Evolutionary conservation across 2,113 vertebrate species (phyloP), one percentile per base, ranked within the genome.

Genomic region (Phylloscopus trochilus): DNA sequence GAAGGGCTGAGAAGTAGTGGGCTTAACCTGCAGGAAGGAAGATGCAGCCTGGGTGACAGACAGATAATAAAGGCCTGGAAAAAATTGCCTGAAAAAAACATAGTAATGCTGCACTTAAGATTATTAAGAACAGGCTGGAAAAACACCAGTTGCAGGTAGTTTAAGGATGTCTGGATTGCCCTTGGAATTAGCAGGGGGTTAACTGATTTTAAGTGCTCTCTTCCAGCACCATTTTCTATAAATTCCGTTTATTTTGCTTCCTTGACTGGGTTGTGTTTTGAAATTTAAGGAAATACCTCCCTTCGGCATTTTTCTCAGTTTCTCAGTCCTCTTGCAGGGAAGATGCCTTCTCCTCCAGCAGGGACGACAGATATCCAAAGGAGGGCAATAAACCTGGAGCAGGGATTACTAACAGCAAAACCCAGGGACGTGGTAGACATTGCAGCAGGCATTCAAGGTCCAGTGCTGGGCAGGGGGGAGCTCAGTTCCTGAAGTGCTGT

Each of bases 121-220:
- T 66, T 84, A 66, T 58, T 19, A 51, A 72, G 56, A 55, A 12
- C 15, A 19, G 27, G 26, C 33, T 91, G 69, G 60, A 20, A 74
- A 78, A 77, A 69, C 16, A 55, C 5, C 0, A 0, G 0, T 18
- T 58, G 9, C 24, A 12, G 37, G 37, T 47, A 37, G 23, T 23
- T 58, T 46, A 20, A 51, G 28, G 43, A 28, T 6, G 22, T 35
- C 39, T 46, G 51, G 31, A 13, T 59, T 63, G 28, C 30, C 47
- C 33, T 39, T 33, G 31, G 39, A 30, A 67, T 51, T 58, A 53
- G 11, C 15, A 15, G 3, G 44, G 35, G 14, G 9, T 23, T 7
- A 59, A 30, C 2, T 43, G 59, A 7, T 70, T 66, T 77, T 63
- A 28, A 7, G 43, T 4, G 13, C 12, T 46, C 41, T 62, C 64